phyloP scores from a whole-genome alignment of 2,797 vertebrate species.

The Pipistrellus nathusii region DNA sequence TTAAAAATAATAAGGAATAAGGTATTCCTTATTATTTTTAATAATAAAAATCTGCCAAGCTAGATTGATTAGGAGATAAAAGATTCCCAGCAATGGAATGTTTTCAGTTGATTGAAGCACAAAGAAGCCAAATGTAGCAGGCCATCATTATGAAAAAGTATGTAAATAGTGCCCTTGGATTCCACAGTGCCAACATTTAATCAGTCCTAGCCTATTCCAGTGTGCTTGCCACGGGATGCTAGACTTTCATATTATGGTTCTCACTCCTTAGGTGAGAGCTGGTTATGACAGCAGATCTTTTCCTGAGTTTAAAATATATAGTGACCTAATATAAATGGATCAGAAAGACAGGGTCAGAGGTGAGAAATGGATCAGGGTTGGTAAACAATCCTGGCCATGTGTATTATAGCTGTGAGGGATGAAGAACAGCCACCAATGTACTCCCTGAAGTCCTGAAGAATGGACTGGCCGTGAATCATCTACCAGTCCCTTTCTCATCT shows the following conservation, averaged over 20 bases:
- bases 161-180: slow-evolving; percentile 40
- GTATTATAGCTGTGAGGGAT: neutral
- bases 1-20: slow-evolving; percentile 47
- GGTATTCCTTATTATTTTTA: no score
- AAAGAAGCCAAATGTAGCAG: neutral
- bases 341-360: slow-evolving; percentile 21
- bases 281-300: neutral
- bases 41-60: slow-evolving; percentile 32
- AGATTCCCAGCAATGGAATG: neutral
- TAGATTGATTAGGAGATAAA: slow-evolving; percentile 46
- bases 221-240: neutral
- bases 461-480: neutral
- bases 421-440: neutral
- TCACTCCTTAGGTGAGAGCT: slow-evolving; percentile 25
- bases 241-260: neutral
- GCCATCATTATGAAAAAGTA: slow-evolving; percentile 15
- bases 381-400: neutral
- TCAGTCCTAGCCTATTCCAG: neutral
- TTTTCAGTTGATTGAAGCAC: slow-evolving; percentile 11
- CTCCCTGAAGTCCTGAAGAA: neutral
- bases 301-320: slow-evolving; percentile 47
- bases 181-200: slow-evolving; percentile 2
- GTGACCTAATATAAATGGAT: slow-evolving; percentile 19
- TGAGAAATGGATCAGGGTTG: slow-evolving; percentile 44
- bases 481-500: neutral